Percentiles rank a stretch among this genome's conserved stretches.
phyloP scores from a whole-genome alignment of 2,113 vertebrate genomes.

The Peromyscus leucopus region DNA sequence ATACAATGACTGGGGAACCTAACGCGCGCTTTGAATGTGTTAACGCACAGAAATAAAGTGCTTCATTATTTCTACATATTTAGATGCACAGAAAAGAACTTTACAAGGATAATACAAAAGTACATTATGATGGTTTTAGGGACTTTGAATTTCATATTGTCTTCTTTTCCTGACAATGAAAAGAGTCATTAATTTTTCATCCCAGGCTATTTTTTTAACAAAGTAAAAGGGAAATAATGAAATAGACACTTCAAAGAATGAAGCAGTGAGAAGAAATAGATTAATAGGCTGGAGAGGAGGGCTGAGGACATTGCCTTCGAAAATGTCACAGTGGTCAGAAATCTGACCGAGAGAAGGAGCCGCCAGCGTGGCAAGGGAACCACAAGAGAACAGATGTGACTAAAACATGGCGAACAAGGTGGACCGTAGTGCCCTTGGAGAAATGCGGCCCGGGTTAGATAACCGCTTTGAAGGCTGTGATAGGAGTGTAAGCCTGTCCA shows the following conservation, averaged over 20 bases:
- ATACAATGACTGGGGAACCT: conserved; percentile 6
- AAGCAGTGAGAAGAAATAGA: conserved; percentile 29
- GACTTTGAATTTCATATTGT: conserved; percentile 37
- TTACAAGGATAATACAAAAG: not conserved
- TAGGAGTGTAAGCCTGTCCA: not conserved
- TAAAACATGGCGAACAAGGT: not conserved
- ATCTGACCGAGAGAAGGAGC: not conserved
- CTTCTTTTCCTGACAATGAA: not conserved
- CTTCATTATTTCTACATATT: conserved; percentile 8
- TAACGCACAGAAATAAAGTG: conserved; percentile 27
- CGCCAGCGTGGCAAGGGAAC: not conserved
- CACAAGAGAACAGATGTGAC: not conserved
- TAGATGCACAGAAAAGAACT: conserved; percentile 12
- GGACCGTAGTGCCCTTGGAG: not conserved
- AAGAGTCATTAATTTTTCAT: conserved; percentile 25
- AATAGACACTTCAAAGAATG: not conserved
- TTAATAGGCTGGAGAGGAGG: not conserved
- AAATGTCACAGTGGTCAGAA: not conserved
- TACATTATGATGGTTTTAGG: not conserved
- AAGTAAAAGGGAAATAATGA: conserved; percentile 27
- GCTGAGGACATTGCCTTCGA: not conserved
- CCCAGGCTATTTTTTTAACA: not conserved
- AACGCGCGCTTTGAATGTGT: conserved; percentile 21
- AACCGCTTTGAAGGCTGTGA: not conserved
- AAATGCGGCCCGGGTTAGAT: not conserved